These are phyloP conservation scores for Papilio xuthus DNA, from an alignment of 1,140 invertebrate genomes.

Conservation along the genomic window DNA sequence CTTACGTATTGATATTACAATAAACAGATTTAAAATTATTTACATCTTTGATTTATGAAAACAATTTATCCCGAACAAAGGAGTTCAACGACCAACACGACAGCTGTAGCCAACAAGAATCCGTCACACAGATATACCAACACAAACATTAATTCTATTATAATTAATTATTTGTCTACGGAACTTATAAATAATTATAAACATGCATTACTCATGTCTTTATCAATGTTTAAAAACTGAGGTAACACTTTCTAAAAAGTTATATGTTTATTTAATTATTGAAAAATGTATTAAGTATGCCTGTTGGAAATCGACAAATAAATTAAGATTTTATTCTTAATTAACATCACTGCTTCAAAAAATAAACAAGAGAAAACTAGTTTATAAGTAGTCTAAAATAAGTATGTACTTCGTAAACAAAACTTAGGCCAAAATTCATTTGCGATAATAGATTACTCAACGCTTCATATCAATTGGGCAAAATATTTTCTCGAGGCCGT, in stretches of 20 bases:
- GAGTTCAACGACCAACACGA: not conserved
- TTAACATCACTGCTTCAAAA: not conserved
- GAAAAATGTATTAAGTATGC: not conserved
- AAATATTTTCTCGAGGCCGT: no score
- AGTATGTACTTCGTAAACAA: not conserved
- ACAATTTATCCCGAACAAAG: slow-evolving; percentile 13
- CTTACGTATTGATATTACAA: slow-evolving; percentile 75
- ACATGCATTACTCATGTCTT: not conserved
- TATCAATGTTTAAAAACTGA: not conserved
- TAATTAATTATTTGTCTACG: not conserved
- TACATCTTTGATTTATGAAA: slow-evolving; percentile 48
- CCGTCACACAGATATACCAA: not conserved
- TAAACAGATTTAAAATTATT: slow-evolving; percentile 67
- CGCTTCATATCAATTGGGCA: no score
- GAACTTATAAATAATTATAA: not conserved
- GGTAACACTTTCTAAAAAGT: not conserved
- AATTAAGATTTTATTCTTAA: not conserved
- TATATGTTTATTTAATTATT: no score
- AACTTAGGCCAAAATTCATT: not conserved
- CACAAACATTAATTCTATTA: not conserved
- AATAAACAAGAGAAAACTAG: not conserved
- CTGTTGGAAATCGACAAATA: not conserved
- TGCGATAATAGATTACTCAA: no score
- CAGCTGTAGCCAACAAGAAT: not conserved
- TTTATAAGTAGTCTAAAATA: not conserved